Evolutionary conservation across 2,888 invertebrate species (phyloP).

Genomic region (Adela reaumurella): DNA sequence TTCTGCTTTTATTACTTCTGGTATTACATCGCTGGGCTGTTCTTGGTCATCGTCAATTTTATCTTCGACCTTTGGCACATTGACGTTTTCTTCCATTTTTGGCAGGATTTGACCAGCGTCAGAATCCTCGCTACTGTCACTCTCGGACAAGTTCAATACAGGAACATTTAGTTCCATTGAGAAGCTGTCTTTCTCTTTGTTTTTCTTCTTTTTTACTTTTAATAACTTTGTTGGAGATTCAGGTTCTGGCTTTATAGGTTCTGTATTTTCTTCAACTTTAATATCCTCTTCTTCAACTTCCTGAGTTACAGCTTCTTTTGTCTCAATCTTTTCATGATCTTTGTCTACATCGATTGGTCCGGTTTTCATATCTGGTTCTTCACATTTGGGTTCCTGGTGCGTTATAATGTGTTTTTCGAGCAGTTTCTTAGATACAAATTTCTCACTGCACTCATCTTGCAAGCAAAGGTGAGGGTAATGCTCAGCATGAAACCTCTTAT

Average conservation of each 20-base stretch:
- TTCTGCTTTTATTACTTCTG: constrained; percentile 24
- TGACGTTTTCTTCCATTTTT: constrained; percentile 11
- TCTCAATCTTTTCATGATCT: constrained; percentile 24
- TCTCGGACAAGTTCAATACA: constrained; percentile 79
- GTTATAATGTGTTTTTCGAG: constrained; percentile 66
- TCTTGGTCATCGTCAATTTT: constrained; percentile 18
- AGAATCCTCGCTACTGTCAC: constrained; percentile 73
- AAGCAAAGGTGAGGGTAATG: constrained; percentile 70
- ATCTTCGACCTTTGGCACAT: constrained; percentile 22
- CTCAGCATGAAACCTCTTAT: constrained; percentile 72
- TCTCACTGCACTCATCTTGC: constrained; percentile 68
- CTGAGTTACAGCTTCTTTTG: constrained; percentile 30
- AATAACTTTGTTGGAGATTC: constrained; percentile 21
- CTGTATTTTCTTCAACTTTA: constrained; percentile 24
- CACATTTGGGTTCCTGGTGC: constrained; percentile 46
- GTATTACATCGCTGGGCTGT: constrained; percentile 19
- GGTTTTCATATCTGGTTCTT: constrained; percentile 17
- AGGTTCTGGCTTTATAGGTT: constrained; percentile 25
- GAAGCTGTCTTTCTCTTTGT: constrained; percentile 44
- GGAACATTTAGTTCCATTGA: constrained; percentile 63
- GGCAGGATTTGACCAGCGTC: constrained; percentile 23
- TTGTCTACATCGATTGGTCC: constrained; percentile 20
- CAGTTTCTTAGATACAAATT: constrained; percentile 78
- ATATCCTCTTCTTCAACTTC: constrained; percentile 25
- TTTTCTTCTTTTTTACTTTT: constrained; percentile 44